Conservation (phyloP, 2,113 vertebrate species). For the Vireo altiloquus region DNA sequence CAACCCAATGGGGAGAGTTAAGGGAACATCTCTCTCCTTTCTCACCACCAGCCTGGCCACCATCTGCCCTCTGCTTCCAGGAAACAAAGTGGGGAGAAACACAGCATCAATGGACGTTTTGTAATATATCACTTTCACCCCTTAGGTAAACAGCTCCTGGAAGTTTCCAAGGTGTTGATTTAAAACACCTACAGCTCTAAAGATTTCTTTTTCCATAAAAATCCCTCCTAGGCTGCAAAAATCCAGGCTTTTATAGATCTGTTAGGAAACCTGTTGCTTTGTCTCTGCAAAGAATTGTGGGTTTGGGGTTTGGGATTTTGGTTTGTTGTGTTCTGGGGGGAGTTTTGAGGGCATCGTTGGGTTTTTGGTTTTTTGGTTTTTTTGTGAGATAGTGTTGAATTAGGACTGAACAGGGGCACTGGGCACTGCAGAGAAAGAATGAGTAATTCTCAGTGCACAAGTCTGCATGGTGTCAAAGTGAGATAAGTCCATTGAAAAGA, state of each 20-base stretch:
- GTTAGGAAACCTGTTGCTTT: background rate
- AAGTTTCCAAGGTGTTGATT: background rate
- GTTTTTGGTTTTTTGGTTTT: background rate
- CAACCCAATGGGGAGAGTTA: background rate
- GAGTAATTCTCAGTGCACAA: background rate
- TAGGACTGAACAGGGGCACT: background rate
- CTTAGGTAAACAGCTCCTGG: background rate
- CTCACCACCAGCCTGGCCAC: background rate
- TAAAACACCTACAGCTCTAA: background rate
- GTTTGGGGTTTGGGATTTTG: background rate
- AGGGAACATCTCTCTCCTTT: background rate
- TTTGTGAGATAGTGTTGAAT: background rate
- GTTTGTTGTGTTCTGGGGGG: background rate
- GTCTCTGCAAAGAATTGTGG: background rate
- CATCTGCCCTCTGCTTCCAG: background rate
- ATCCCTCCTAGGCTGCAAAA: background rate
- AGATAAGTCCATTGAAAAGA: background rate
- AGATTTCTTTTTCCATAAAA: background rate
- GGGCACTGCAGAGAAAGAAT: background rate
- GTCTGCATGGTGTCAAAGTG: background rate
- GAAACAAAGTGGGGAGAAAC: background rate
- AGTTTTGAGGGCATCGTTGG: background rate
- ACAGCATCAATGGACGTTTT: background rate
- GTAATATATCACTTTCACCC: background rate
- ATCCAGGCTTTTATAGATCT: background rate